These are phyloP conservation scores for Thunnus albacares DNA, from an alignment of 2,797 vertebrate genomes.

Conservation along the genomic window DNA sequence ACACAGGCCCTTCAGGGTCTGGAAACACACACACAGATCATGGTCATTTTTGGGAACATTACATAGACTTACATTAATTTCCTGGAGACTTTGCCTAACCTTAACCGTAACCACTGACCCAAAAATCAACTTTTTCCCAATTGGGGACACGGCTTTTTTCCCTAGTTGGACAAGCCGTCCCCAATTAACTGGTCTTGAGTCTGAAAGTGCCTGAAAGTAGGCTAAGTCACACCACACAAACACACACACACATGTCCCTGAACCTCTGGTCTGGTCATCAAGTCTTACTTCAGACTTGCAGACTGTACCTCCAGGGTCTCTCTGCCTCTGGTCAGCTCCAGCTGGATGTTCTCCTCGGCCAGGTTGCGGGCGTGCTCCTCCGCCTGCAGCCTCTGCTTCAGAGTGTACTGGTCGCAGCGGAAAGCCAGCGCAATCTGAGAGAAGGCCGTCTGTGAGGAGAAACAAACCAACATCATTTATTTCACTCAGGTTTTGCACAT, in stretches of 20 bases:
- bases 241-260: background rate
- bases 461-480: background rate
- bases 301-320: conserved; percentile 86
- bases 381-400: conserved; percentile 87
- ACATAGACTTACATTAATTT: too few species aligned
- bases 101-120: too few species aligned
- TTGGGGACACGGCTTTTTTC: too few species aligned
- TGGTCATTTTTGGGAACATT: too few species aligned
- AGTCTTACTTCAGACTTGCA: background rate
- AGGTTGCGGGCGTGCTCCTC: conserved; percentile 89
- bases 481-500: background rate
- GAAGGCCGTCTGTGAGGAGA: conserved; percentile 75
- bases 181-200: too few species aligned
- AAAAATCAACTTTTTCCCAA: too few species aligned
- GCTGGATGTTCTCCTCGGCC: conserved; percentile 90
- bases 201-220: too few species aligned
- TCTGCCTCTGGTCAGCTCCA: conserved; percentile 87
- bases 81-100: too few species aligned
- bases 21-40: conserved; percentile 32
- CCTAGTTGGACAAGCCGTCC: too few species aligned
- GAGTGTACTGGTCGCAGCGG: conserved; percentile 86
- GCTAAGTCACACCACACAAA: conserved; percentile 16
- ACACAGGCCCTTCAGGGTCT: conserved; percentile 86
- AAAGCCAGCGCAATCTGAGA: conserved; percentile 83
- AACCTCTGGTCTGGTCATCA: background rate